Conservation (phyloP, 2,888 invertebrate genomes). For the Cenopis cana region DNA sequence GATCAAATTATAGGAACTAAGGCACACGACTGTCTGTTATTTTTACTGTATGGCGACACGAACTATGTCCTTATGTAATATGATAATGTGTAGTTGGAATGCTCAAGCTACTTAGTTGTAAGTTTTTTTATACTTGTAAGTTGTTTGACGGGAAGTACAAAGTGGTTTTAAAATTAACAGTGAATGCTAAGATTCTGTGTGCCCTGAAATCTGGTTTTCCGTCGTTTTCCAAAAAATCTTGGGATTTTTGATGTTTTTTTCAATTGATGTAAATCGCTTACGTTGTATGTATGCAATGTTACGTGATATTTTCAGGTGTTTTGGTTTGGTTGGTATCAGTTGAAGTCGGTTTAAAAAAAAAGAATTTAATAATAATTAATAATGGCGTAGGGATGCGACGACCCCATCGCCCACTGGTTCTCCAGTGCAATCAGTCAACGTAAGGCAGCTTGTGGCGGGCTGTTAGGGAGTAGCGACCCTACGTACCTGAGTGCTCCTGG, state of each 20-base stretch:
- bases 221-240: background rate
- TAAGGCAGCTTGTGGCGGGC: too few species aligned
- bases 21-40: conserved; percentile 3
- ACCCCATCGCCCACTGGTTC: too few species aligned
- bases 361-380: too few species aligned
- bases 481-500: too few species aligned
- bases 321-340: too few species aligned
- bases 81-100: conserved; percentile 32
- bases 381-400: too few species aligned
- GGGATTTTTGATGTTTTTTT: background rate
- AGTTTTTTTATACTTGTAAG: conserved; percentile 13
- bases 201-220: too few species aligned
- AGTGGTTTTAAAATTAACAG: background rate
- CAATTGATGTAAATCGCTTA: too few species aligned
- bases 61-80: conserved; percentile 34
- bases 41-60: conserved; percentile 9
- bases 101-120: conserved; percentile 24
- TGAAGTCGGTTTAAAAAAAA: background rate
- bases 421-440: too few species aligned
- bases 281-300: background rate
- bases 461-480: too few species aligned
- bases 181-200: too few species aligned
- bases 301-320: background rate
- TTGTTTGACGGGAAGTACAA: conserved; percentile 2
- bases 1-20: too few species aligned